Percentiles rank a stretch among this genome's conserved stretches.
Evolutionary conservation across 2,113 vertebrate species (phyloP).

Genomic region (Anguilla japonica): DNA sequence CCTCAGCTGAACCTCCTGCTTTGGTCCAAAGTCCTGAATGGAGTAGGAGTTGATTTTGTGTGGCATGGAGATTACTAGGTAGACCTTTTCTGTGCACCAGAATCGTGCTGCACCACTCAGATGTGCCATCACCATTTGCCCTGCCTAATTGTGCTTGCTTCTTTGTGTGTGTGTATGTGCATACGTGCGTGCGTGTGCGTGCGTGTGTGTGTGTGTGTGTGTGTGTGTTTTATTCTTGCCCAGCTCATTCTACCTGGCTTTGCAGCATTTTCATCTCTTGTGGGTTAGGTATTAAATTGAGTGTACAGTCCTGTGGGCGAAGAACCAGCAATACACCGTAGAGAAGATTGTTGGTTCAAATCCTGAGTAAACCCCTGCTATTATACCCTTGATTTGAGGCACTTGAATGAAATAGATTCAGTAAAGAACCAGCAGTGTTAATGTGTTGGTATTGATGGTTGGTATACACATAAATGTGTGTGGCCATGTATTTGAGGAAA

Average conservation of each 20-base stretch:
- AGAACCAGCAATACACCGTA: too few species aligned
- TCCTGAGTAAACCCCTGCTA: neutral
- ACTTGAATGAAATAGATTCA: neutral
- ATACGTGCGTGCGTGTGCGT: neutral
- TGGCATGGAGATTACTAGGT: neutral
- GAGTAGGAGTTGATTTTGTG: neutral
- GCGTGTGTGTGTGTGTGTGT: neutral
- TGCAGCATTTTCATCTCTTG: constrained; percentile 40
- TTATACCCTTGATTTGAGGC: neutral
- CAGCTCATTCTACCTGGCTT: constrained; percentile 46
- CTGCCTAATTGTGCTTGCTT: neutral
- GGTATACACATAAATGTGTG: too few species aligned
- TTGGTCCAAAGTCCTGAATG: neutral
- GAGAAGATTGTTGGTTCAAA: neutral
- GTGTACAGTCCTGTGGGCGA: too few species aligned
- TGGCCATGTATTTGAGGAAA: too few species aligned
- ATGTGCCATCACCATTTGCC: neutral
- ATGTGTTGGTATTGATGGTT: too few species aligned
- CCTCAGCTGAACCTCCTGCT: neutral
- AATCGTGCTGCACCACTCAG: neutral
- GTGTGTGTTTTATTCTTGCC: constrained; percentile 26
- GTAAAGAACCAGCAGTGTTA: too few species aligned
- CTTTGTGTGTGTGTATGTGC: neutral
- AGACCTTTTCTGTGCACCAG: neutral
- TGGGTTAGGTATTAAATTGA: neutral